Percentiles rank a stretch among this genome's conserved stretches.
These are phyloP conservation scores for Dicranocentrus wangi DNA, from an alignment of 2,888 invertebrate genomes.

Conservation along the genomic window DNA sequence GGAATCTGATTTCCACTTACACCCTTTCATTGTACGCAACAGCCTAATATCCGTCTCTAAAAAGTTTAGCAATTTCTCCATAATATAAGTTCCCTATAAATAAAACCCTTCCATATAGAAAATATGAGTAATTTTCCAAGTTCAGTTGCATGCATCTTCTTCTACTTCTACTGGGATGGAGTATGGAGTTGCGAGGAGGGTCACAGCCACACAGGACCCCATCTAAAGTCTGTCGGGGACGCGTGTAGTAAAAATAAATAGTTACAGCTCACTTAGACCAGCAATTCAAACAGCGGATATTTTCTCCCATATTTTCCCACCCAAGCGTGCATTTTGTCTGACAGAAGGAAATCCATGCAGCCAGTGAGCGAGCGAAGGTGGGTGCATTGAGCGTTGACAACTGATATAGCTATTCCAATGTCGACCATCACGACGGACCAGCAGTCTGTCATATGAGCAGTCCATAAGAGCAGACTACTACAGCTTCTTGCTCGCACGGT, in stretches of 20 bases:
- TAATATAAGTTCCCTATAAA: too few species aligned
- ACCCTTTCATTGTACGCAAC: background rate
- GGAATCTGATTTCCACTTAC: background rate
- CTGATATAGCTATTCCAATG: too few species aligned
- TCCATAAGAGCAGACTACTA: too few species aligned
- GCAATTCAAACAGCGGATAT: constrained; percentile 36
- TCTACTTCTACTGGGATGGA: too few species aligned
- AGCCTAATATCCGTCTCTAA: background rate
- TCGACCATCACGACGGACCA: too few species aligned
- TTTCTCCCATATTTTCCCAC: constrained; percentile 13
- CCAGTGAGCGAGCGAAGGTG: too few species aligned
- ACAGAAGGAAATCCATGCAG: too few species aligned
- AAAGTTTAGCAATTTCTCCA: background rate
- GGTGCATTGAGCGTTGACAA: too few species aligned
- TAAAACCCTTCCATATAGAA: too few species aligned
- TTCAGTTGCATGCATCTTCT: background rate
- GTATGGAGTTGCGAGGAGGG: constrained; percentile 47
- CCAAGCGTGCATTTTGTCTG: too few species aligned
- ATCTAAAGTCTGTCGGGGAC: constrained; percentile 43
- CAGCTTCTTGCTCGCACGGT: too few species aligned
- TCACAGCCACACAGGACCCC: constrained; percentile 58
- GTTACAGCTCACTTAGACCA: constrained; percentile 43
- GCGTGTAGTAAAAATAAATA: constrained; percentile 54
- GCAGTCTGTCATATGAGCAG: too few species aligned
- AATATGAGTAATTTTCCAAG: background rate